These are phyloP conservation scores for Neogobius melanostomus DNA, from an alignment of 2,113 vertebrate genomes.

Conservation along the genomic window DNA sequence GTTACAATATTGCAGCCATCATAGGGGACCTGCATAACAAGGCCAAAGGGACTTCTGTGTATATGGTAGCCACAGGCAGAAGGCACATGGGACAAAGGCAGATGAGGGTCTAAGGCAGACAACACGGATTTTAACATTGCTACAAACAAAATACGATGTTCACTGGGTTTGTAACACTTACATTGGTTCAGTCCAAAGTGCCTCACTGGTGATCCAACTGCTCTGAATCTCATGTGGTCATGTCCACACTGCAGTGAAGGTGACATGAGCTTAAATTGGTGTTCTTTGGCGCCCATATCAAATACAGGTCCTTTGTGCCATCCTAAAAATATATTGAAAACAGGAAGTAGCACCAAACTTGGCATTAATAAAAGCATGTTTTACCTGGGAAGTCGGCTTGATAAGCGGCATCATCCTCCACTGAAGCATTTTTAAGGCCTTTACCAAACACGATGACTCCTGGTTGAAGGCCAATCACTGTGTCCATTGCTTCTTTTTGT, in stretches of 20 bases:
- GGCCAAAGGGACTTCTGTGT: slow-evolving; percentile 17
- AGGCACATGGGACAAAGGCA: slow-evolving; percentile 50
- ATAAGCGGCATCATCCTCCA: slow-evolving; percentile 28
- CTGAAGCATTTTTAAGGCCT: slow-evolving; percentile 12
- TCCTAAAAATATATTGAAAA: not conserved
- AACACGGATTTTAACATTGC: too few relatives aligned
- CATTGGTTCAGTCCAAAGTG: slow-evolving; percentile 47
- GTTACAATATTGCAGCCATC: slow-evolving; percentile 55
- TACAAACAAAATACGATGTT: not conserved
- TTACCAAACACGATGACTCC: slow-evolving; percentile 55
- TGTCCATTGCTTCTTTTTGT: not conserved
- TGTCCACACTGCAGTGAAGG: slow-evolving; percentile 39
- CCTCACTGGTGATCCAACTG: slow-evolving; percentile 19
- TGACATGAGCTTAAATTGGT: slow-evolving; percentile 24
- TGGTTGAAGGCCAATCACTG: not conserved
- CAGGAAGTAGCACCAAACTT: not conserved
- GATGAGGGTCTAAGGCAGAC: too few relatives aligned
- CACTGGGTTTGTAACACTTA: not conserved
- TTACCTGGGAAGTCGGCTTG: slow-evolving; percentile 47
- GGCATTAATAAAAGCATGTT: not conserved
- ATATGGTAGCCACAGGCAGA: slow-evolving; percentile 61
- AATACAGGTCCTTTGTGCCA: not conserved
- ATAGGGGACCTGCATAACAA: slow-evolving; percentile 55
- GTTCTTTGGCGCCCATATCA: not conserved
- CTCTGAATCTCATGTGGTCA: slow-evolving; percentile 54